A percentile compares a stretch with the other conserved stretches of the same genome.
Evolutionary conservation across 2,113 vertebrate species (phyloP).

Genomic region (Mandrillus leucophaeus): DNA sequence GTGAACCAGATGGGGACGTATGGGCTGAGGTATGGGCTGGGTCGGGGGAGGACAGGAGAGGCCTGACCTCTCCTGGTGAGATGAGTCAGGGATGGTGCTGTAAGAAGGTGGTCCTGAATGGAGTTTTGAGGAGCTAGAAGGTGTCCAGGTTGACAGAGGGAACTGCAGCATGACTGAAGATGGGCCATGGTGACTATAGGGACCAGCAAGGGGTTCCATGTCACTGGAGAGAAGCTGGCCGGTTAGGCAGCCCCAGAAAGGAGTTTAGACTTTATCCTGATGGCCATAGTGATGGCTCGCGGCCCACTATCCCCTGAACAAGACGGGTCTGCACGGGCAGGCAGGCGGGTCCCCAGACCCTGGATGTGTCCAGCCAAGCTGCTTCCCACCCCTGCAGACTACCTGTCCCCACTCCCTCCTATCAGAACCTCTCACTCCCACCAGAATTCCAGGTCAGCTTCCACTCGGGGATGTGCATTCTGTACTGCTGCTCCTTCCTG

Average conservation of each 20-base stretch:
- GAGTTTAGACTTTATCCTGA: not conserved
- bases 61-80: fast-evolving
- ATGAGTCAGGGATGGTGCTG: not conserved
- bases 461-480: fast-evolving
- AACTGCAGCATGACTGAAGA: not conserved
- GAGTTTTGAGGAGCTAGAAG: not conserved
- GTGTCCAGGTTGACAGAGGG: not conserved
- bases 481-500: not conserved
- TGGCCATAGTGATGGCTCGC: fast-evolving
- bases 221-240: not conserved
- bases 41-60: not conserved
- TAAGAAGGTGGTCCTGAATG: not conserved
- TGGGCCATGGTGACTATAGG: not conserved
- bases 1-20: too few species aligned
- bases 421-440: too few species aligned
- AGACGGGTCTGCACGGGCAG: fast-evolving
- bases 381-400: not conserved
- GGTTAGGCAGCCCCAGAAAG: not conserved
- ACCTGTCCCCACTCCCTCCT: not conserved
- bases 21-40: not conserved
- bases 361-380: not conserved
- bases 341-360: not conserved
- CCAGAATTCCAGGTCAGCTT: not conserved
- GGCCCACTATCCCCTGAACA: too few species aligned
- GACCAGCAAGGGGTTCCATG: not conserved